phyloP scores from a whole-genome alignment of 2,888 invertebrate species.

The Orchesellides sinensis region DNA sequence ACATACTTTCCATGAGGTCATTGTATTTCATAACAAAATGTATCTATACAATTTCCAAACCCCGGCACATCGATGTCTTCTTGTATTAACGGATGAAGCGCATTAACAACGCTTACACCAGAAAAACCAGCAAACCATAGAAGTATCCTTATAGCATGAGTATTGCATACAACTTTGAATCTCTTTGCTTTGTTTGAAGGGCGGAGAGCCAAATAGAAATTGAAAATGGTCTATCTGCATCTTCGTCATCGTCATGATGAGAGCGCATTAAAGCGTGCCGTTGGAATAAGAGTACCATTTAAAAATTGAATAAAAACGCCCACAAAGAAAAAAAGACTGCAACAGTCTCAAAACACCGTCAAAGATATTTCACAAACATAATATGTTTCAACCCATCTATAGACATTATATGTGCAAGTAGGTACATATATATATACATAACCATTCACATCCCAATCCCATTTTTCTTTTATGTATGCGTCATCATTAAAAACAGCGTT shows the following conservation, averaged over 20 bases:
- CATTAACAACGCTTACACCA: neutral
- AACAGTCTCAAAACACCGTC: no score
- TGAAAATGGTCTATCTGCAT: neutral
- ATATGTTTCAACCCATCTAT: no score
- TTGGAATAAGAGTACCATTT: constrained; percentile 3
- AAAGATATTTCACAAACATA: no score
- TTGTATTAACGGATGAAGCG: neutral
- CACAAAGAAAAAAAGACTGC: no score
- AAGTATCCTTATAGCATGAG: no score
- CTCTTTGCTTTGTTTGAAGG: neutral
- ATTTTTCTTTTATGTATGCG: neutral
- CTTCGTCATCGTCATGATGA: neutral
- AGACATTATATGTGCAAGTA: neutral
- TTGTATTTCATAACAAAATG: constrained; percentile 5
- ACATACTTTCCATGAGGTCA: constrained; percentile 15
- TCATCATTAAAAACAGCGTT: neutral
- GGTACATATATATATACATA: neutral
- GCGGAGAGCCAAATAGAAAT: constrained; percentile 1
- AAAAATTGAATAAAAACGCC: constrained; percentile 15
- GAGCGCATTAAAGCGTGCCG: constrained; percentile 52
- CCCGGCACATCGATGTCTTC: no score
- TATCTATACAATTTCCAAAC: no score
- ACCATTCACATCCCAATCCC: neutral
- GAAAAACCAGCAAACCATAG: constrained; percentile 8
- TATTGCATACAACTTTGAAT: no score